Base-by-base conservation (phyloP, 1,140 invertebrate genomes). In the Nasonia longicornis region DNA sequence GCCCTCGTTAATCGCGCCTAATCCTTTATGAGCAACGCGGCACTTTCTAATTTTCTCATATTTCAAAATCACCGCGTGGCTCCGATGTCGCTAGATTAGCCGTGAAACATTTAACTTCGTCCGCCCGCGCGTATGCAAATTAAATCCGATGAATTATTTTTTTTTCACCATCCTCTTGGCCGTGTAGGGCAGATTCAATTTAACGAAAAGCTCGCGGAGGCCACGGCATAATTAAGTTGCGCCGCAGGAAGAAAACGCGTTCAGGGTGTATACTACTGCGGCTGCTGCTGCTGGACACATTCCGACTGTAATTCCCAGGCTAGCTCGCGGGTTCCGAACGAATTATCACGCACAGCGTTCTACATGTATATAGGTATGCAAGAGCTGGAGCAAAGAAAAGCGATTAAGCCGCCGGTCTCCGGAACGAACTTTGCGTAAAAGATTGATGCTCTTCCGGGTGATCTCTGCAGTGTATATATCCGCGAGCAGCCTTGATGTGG, bases 21-120 rank as follows among this genome's bases (percentile, higher is more conserved):
- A 75, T 69, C 63, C 64, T 75, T 75, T 75, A 75, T 75, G 72
- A 75, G 58, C 58, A 67, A 74, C 69, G 31, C 4, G 52, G 69
- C 20, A 45, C 16, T 67, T 80, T 31, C 71, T 74, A 80, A 74
- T 74, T 67, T 74, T 73, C 70, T 67, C 78, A 78, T 78, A 71
- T 31, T 58, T 11, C 10, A 58, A 67, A 48, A 77, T 52, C 6
- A 22, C 31, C 10, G 20, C 10, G 20, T 3, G 12, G 45, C 45
- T 48, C 52, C 0, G 3, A 16, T 58, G 52, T 77, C 31, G 20
- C 29, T 8, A 35, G 11, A 76, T 66, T 76, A 67, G 26, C 29
- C 22, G 14, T 67, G 29, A 67, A 67, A 29, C 11, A 67, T 31
- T 67, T 67, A 66, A 35, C 31, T 35, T 35, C 14, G 4, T 20